These are phyloP conservation scores for Sula dactylatra DNA, from an alignment of 2,113 vertebrate genomes.

Conservation along the genomic window DNA sequence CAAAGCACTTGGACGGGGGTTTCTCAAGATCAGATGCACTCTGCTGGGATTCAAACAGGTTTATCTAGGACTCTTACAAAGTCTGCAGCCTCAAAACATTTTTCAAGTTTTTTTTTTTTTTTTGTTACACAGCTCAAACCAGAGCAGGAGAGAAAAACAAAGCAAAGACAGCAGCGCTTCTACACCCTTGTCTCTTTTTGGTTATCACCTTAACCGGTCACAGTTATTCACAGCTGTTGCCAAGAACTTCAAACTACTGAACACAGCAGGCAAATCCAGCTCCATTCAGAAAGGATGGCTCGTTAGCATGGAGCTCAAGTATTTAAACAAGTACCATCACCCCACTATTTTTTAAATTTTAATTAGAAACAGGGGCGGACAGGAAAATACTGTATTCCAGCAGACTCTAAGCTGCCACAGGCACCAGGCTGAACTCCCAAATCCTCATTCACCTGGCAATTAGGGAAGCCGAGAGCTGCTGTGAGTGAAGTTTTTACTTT, in stretches of 20 bases:
- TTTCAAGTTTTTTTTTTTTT: background rate
- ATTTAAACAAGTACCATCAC: background rate
- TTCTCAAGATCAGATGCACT: background rate
- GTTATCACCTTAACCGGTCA: conserved; percentile 2
- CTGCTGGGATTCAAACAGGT: background rate
- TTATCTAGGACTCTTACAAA: conserved; percentile 14
- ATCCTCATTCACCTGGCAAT: conserved; percentile 54
- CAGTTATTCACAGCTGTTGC: background rate
- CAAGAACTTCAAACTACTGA: background rate
- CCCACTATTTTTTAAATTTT: background rate
- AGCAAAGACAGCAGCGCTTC: background rate
- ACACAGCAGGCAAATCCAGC: background rate
- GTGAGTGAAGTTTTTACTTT: conserved; percentile 45
- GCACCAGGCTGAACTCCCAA: conserved; percentile 1
- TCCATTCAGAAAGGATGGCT: background rate
- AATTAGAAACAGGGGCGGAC: background rate
- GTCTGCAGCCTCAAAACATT: conserved; percentile 22
- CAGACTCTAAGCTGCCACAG: background rate
- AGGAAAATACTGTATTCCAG: background rate
- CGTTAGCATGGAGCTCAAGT: background rate
- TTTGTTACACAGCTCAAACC: background rate
- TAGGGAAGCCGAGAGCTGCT: conserved; percentile 3
- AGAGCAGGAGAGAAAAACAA: background rate
- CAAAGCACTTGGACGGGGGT: background rate
- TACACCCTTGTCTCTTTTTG: background rate